Evolutionary conservation across 2,888 invertebrate species (phyloP).

Genomic region (Bembecia ichneumoniformis): DNA sequence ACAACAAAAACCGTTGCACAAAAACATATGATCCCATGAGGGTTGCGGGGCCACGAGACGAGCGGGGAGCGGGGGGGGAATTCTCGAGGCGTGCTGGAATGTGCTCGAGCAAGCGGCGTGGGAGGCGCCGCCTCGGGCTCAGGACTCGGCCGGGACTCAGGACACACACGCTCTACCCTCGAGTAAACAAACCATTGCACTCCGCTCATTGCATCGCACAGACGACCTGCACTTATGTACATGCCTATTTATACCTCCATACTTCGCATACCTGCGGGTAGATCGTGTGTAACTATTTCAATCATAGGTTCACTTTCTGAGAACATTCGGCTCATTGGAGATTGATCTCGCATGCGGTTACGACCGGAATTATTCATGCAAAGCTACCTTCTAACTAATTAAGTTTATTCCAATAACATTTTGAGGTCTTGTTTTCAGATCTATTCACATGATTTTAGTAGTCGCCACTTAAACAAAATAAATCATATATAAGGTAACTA

Average conservation of each 20-base stretch:
- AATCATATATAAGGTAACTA: too few relatives aligned
- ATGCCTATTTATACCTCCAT: slow-evolving; percentile 1
- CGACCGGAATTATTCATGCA: too few relatives aligned
- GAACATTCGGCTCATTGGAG: too few relatives aligned
- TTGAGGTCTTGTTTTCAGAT: too few relatives aligned
- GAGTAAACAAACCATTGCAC: slow-evolving; percentile 61
- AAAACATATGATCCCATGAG: slow-evolving; percentile 72
- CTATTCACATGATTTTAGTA: too few relatives aligned
- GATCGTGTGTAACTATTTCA: too few relatives aligned
- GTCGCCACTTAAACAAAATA: too few relatives aligned
- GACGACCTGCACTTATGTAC: slow-evolving; percentile 7
- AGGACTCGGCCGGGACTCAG: slow-evolving; percentile 36
- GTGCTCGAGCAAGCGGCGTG: slow-evolving; percentile 68
- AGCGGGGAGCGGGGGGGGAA: slow-evolving; percentile 28
- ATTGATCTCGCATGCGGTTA: too few relatives aligned
- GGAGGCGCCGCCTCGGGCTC: slow-evolving; percentile 50
- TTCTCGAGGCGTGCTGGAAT: slow-evolving; percentile 69
- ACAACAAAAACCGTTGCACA: slow-evolving; percentile 73
- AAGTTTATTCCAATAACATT: too few relatives aligned
- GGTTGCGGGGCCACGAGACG: slow-evolving; percentile 35
- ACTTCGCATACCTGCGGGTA: not conserved
- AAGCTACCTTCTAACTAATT: too few relatives aligned
- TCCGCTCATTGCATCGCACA: slow-evolving; percentile 16
- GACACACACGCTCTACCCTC: slow-evolving; percentile 56
- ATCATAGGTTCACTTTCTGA: too few relatives aligned